Evolutionary conservation across 1,140 invertebrate species (phyloP), one percentile per base, ranked within the genome.

Genomic region (Zaprionus camerounensis): DNA sequence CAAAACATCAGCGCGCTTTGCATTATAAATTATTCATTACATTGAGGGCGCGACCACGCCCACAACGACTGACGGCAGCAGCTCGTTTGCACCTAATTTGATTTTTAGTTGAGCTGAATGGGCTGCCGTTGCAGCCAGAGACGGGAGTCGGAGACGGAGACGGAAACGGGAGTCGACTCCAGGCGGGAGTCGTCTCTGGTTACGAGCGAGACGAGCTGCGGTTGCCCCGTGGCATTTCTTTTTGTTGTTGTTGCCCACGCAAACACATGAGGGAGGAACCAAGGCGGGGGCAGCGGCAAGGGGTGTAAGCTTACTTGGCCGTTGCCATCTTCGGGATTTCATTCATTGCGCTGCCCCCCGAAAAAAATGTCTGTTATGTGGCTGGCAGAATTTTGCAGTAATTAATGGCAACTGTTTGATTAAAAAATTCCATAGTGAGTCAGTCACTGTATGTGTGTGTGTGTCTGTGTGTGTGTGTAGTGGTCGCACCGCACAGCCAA

Each of bases 11-110:
- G 62, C 71, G 66, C 41, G 41, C 41, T 64, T 68, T 77, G 75
- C 76, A 85, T 90, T 90, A 90, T 90, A 90, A 90, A 90, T 90
- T 90, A 90, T 90, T 90, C 85, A 90, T 90, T 90, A 90, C 85
- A 90, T 77, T 81, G 65, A 74, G 59, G 62, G 59, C 65, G 49
- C 36, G 11, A 24, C 65, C 41, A 20, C 61, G 34, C 69, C 57
- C 64, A 57, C 61, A 62, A 46, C 24, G 57, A 41, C 84, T 85
- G 84, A 84, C 79, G 76, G 76, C 71, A 72, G 85, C 82, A 75
- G 85, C 82, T 90, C 85, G 86, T 90, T 90, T 90, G 85, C 85
- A 90, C 85, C 85, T 90, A 90, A 90, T 90, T 90, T 90, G 85
- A 90, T 90, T 90, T 90, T 90, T 90, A 90, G 86, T 82, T 84